Conservation (phyloP, 2,797 vertebrate genomes). For the Falco novaeseelandiae region DNA sequence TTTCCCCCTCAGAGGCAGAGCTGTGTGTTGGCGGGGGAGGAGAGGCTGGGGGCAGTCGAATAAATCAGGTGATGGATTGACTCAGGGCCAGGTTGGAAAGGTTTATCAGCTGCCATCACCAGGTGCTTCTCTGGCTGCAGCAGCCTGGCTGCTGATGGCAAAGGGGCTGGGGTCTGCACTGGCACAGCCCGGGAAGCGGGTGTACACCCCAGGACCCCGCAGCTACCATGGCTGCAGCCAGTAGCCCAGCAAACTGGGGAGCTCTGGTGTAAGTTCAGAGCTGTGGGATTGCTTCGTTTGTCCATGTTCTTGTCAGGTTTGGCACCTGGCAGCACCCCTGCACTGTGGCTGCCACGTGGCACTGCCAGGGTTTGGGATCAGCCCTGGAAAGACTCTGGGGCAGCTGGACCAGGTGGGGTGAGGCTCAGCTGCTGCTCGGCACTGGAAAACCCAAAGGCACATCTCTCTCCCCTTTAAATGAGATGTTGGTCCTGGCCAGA, state of each 20-base stretch:
- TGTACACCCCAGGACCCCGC: accelerated
- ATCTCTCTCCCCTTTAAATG: neutral
- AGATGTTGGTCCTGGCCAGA: neutral
- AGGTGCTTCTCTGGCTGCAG: neutral
- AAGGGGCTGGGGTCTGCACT: neutral
- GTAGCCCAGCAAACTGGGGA: no score
- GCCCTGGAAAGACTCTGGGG: neutral
- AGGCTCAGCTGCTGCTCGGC: neutral
- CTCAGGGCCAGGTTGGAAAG: neutral
- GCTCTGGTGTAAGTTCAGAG: neutral
- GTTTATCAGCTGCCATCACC: neutral
- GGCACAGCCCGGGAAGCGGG: neutral
- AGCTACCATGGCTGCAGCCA: accelerated
- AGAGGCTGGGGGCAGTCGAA: neutral
- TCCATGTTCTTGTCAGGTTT: accelerated
- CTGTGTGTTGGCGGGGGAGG: neutral
- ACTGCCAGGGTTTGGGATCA: neutral
- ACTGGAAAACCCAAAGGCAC: no score
- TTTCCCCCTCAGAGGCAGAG: neutral
- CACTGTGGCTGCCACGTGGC: accelerated
- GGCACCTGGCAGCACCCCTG: neutral
- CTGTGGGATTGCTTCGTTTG: accelerated
- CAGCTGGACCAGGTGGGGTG: neutral
- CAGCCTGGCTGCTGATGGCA: accelerated
- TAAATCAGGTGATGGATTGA: neutral